phyloP scores from a whole-genome alignment of 2,797 vertebrate species.

The Botia kubotai region DNA sequence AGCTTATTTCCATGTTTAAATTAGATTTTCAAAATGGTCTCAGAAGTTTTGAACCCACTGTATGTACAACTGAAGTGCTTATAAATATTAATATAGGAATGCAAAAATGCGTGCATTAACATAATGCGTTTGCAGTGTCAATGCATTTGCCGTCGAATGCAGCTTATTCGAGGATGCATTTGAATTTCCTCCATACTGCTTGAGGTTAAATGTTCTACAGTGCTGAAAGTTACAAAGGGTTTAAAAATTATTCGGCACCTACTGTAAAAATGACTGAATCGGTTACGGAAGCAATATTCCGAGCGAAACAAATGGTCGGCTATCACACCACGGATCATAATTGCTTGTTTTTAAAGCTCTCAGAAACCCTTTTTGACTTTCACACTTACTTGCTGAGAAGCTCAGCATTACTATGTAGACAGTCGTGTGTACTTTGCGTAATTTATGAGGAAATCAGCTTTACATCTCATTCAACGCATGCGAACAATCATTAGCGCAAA shows the following conservation, averaged over 20 bases:
- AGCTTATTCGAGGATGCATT: not conserved
- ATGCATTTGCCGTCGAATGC: not conserved
- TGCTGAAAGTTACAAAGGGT: not conserved
- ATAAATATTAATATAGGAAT: not conserved
- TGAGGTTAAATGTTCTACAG: not conserved
- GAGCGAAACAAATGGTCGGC: slow-evolving; percentile 4
- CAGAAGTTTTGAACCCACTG: not conserved
- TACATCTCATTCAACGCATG: slow-evolving; percentile 31
- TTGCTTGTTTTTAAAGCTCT: slow-evolving; percentile 25
- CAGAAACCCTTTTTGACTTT: slow-evolving; percentile 25
- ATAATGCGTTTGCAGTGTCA: not conserved
- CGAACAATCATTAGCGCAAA: not conserved
- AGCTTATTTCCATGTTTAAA: not conserved
- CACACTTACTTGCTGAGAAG: not conserved
- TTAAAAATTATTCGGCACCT: not conserved
- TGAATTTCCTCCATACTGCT: not conserved
- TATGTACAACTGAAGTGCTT: not conserved
- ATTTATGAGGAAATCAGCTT: slow-evolving; percentile 4
- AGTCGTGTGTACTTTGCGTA: not conserved
- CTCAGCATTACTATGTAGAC: slow-evolving; percentile 12
- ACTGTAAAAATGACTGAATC: not conserved
- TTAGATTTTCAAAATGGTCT: slow-evolving; percentile 3
- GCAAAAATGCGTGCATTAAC: not conserved
- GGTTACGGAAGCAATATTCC: not conserved
- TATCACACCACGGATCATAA: slow-evolving; percentile 26